phyloP scores from a whole-genome alignment of 2,113 vertebrate species.

The Pseudopodoces humilis region DNA sequence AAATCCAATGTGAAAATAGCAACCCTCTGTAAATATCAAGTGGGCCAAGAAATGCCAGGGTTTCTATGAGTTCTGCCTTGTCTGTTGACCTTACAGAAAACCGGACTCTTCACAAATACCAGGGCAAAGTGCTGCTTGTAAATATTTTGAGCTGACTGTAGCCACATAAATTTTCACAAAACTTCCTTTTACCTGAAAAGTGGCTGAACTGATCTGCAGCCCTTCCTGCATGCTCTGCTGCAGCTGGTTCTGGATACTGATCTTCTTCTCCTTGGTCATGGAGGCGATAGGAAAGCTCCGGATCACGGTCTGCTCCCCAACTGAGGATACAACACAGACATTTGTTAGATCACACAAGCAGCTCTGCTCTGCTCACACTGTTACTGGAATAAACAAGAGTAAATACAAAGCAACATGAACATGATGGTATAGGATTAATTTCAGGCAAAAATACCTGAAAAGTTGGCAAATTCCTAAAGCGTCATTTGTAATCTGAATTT shows the following conservation, averaged over 20 bases:
- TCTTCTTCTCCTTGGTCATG: slow-evolving; percentile 96
- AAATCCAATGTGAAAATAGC: not conserved
- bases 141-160: not conserved
- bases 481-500: not conserved
- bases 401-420: not conserved
- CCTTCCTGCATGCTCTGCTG: slow-evolving; percentile 97
- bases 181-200: slow-evolving; percentile 86
- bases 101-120: not conserved
- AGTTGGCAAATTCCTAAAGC: not conserved
- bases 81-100: not conserved
- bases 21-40: not conserved
- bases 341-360: not conserved
- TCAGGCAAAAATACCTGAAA: not conserved
- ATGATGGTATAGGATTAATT: not conserved
- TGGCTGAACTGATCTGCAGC: slow-evolving; percentile 91
- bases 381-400: not conserved
- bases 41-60: not conserved
- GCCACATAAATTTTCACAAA: not conserved
- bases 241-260: slow-evolving; percentile 92
- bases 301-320: slow-evolving; percentile 92
- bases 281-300: slow-evolving; percentile 93
- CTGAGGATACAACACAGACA: slow-evolving; percentile 66
- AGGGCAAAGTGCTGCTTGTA: not conserved
- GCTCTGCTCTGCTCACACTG: not conserved
- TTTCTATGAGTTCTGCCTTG: not conserved